Evolutionary conservation across 1,140 invertebrate species (phyloP), one percentile per base, ranked within the genome.

Genomic region (Drosophila tani): DNA sequence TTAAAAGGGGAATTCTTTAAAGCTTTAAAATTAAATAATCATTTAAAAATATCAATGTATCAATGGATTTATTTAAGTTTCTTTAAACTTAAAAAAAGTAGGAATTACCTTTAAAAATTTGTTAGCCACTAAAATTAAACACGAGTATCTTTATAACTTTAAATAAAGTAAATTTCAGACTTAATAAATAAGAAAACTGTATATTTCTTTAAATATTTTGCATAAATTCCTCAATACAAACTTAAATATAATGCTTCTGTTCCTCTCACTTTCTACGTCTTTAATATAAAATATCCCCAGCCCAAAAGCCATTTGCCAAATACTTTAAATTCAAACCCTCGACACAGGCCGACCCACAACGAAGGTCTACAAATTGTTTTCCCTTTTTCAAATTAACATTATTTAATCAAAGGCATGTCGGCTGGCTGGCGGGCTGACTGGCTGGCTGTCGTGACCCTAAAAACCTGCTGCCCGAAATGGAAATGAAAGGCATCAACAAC

Each of bases 311-410:
- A 11, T 17, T 29, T 12, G 19, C 35, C 35, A 19, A 29, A 45
- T 56, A 19, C 46, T 47, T 62, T 55, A 63, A 63, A 62, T 40
- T 56, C 41, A 73, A 46, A 24, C n/a, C 27, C 17, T 11, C 19
- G 38, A 35, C 21, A 51, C 19, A 32, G 12, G 24, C 8, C 50
- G 17, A 75, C 46, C 12, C 69, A 56, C 35, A 55, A 40, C 8
- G 40, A 19, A 29, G 32, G 24, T 24, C 50, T 56, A 69, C 69
- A 76, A 76, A 76, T 76, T 76, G 73, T 76, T 76, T 74, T 53
- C 38, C 75, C 65, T 60, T 70, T 79, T 68, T 55, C 74, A 78
- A 83, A 86, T 88, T 80, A 88, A 86, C 83, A 88, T 86, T 86
- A 83, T 87, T 87, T 81, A 87, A 84, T 87, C 84, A 87, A 84